These are phyloP conservation scores for Cardiocondyla obscurior DNA, from an alignment of 1,140 invertebrate genomes.

Conservation along the genomic window DNA sequence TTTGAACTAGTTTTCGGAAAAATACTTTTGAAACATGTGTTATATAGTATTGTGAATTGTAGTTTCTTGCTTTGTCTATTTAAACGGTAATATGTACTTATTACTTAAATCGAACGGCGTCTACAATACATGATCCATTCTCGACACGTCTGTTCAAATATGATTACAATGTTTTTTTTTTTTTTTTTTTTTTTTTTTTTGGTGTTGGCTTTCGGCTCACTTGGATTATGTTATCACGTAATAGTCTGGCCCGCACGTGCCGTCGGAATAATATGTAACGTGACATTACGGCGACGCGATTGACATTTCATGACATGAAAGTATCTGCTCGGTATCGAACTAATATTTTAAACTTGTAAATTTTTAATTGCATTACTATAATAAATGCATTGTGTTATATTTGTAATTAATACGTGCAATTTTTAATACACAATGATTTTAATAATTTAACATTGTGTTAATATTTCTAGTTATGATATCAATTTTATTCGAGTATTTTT, in stretches of 20 bases:
- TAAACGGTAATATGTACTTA: background rate
- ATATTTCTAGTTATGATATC: background rate
- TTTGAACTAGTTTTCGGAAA: slow-evolving; percentile 12
- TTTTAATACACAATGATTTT: background rate
- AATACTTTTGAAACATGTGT: background rate
- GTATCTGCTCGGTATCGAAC: background rate
- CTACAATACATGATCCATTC: background rate
- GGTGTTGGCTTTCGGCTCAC: slow-evolving; percentile 21
- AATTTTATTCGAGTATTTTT: background rate
- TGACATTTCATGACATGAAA: background rate
- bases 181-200: too few species aligned
- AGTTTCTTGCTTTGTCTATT: background rate
- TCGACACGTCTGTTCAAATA: slow-evolving; percentile 21
- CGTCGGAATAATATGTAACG: background rate
- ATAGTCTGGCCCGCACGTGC: background rate
- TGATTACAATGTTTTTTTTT: background rate
- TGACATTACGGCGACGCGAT: background rate
- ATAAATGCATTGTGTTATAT: background rate
- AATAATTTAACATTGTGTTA: too few species aligned
- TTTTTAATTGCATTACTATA: background rate
- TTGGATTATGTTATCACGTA: slow-evolving; percentile 36
- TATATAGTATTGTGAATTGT: background rate
- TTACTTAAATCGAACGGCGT: slow-evolving; percentile 1
- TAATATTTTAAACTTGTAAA: background rate
- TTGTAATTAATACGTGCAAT: background rate